Base-by-base conservation (phyloP, 2,797 vertebrate species). In the Perdix hodgsoniae region DNA sequence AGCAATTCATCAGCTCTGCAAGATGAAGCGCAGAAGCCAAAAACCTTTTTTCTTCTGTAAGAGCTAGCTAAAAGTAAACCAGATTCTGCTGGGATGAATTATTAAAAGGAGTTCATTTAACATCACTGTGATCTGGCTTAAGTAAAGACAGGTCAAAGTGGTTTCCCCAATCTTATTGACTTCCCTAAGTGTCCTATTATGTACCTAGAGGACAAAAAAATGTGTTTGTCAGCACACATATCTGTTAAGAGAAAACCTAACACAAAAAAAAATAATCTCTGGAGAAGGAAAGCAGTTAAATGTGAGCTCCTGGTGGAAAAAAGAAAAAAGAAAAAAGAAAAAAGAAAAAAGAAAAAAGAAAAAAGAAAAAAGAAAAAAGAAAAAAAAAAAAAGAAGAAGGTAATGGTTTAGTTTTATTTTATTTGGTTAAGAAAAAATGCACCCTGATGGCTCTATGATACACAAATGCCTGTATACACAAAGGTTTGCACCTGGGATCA, bases 161-260 rank as follows among this genome's bases (percentile, higher is more conserved):
- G 61, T 91, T 95, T 94, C 79, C 82, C 77, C 94, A 92, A 90
- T 70, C 65, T 35, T 91, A 94, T 45, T 89, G 93, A 85, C 69
- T 92, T 81, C 61, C 44, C 18, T 83, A 75, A 91, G 65, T 86
- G 59, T 88, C 60, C 59, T 90, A 47, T 83, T 77, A 93, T 40
- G 42, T 12, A 31, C 27, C 42, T 42, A 42, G 59, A 90, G 69
- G 76, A 80, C 90, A 91, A 92, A 42, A 57, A 93, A 93, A 90
- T 80, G 52, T 75, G 82, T 27, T 94, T 77, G 70, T 90, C 77
- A 93, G 91, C 71, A 93, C 74, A 91, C 95, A 39, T 15, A 35
- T 44, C 33, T 89, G 49, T 73, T 75, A 66, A 66, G 70, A 83
- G 59, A 10, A 44, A 89, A 75, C 11, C 10, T 69, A 72, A 44